Evolutionary conservation across 2,888 invertebrate species (phyloP).

Genomic region (Periphyllus acericola): DNA sequence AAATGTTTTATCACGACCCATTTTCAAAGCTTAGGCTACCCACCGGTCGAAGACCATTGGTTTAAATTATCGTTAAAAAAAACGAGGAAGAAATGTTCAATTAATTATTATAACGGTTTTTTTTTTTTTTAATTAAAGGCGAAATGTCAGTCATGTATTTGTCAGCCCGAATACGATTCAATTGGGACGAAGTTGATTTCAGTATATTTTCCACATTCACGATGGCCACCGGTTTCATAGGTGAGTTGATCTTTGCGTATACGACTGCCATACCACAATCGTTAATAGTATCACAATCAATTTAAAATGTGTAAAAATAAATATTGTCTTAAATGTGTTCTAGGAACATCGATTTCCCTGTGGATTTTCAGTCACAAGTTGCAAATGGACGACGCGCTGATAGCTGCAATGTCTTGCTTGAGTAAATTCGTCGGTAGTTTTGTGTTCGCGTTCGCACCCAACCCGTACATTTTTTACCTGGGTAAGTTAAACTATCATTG

Average conservation of each 20-base stretch:
- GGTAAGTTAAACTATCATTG: background rate
- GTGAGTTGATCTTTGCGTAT: conserved; percentile 68
- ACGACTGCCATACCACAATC: background rate
- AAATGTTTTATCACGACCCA: too few species aligned
- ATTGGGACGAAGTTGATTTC: conserved; percentile 89
- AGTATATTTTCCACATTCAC: conserved; percentile 87
- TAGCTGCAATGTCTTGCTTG: conserved; percentile 29
- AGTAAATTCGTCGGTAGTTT: conserved; percentile 53
- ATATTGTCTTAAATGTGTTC: background rate
- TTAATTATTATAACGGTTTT: too few species aligned
- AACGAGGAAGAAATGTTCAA: too few species aligned
- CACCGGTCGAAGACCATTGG: too few species aligned
- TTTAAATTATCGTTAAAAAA: too few species aligned
- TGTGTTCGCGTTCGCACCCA: conserved; percentile 53
- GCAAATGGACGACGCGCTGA: conserved; percentile 47
- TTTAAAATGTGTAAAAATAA: too few species aligned
- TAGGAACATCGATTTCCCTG: conserved; percentile 50
- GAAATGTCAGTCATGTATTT: conserved; percentile 59
- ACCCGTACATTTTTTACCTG: conserved; percentile 24
- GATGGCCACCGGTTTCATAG: conserved; percentile 83
- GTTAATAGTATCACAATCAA: too few species aligned
- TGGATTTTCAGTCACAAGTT: conserved; percentile 56
- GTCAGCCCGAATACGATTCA: conserved; percentile 66
- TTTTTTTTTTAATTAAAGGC: conserved; percentile 20
- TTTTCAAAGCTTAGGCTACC: too few species aligned